A percentile compares a stretch with the other conserved stretches of the same genome.
These are phyloP conservation scores for Platanista minor DNA, from an alignment of 2,113 vertebrate genomes.

Conservation along the genomic window DNA sequence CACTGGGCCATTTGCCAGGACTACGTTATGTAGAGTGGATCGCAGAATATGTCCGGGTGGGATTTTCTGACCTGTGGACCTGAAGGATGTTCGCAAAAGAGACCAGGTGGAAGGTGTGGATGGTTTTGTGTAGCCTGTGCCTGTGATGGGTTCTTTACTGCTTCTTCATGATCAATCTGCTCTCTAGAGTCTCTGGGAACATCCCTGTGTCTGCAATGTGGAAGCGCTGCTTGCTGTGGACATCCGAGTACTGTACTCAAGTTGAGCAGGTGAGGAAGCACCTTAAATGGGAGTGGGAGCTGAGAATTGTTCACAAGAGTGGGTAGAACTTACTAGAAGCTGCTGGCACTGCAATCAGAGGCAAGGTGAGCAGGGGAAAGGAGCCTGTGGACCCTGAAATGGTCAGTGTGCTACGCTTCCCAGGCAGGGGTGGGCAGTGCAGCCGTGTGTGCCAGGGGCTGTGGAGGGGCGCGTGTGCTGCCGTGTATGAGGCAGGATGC, in stretches of 20 bases:
- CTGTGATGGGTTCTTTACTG: not conserved
- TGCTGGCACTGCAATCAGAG: not conserved
- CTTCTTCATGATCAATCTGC: accelerated
- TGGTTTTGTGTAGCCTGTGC: not conserved
- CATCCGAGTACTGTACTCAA: accelerated
- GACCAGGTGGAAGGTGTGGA: not conserved
- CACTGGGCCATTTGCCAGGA: too few relatives aligned
- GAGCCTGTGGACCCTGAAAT: not conserved
- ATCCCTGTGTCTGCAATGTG: accelerated
- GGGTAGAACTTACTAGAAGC: not conserved
- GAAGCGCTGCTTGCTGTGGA: not conserved
- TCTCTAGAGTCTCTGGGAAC: not conserved
- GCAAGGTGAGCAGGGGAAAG: not conserved
- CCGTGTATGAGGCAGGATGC: not conserved
- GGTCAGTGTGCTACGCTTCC: not conserved
- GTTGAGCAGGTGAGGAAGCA: not conserved
- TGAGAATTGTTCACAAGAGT: not conserved
- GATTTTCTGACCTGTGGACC: not conserved
- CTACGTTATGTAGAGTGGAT: not conserved
- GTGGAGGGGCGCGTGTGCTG: too few relatives aligned
- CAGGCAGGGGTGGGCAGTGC: not conserved
- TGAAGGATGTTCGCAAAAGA: not conserved
- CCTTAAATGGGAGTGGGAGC: not conserved
- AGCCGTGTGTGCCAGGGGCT: not conserved
- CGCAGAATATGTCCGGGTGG: not conserved